phyloP scores from a whole-genome alignment of 2,113 vertebrate genomes.

The Erythrolamprus reginae region DNA sequence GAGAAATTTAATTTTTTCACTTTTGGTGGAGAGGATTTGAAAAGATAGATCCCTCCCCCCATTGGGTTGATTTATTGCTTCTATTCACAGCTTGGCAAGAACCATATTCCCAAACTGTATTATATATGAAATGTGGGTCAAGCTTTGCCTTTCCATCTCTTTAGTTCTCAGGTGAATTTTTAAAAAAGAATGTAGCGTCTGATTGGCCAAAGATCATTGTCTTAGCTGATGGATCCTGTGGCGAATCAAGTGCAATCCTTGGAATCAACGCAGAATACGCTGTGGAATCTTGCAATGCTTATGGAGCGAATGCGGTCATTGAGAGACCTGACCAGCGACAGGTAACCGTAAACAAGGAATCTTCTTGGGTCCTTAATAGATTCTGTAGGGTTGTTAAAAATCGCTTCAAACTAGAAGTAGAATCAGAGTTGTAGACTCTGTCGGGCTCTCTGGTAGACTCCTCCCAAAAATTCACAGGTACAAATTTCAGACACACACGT shows the following conservation, averaged over 20 bases:
- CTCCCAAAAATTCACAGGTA: no score
- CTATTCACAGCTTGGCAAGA: background rate
- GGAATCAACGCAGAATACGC: constrained; percentile 71
- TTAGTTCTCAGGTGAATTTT: constrained; percentile 68
- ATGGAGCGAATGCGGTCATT: constrained; percentile 68
- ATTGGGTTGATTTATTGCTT: background rate
- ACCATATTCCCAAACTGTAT: background rate
- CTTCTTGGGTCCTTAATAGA: background rate
- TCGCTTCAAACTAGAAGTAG: background rate
- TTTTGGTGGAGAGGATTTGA: background rate
- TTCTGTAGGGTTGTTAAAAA: background rate
- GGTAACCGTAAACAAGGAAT: constrained; percentile 40
- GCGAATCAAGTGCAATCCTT: constrained; percentile 71
- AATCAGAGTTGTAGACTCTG: background rate
- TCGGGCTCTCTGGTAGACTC: no score
- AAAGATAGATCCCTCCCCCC: rapidly evolving
- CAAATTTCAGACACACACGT: no score
- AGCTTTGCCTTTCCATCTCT: background rate
- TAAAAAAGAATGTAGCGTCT: constrained; percentile 58
- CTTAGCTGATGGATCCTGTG: constrained; percentile 68
- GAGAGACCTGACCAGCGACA: constrained; percentile 73
- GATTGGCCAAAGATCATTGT: constrained; percentile 66
- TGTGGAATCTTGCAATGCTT: constrained; percentile 71
- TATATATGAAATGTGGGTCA: background rate
- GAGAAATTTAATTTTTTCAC: background rate